phyloP scores from a whole-genome alignment of 2,888 invertebrate species.

The Apomyelois bistriatella region DNA sequence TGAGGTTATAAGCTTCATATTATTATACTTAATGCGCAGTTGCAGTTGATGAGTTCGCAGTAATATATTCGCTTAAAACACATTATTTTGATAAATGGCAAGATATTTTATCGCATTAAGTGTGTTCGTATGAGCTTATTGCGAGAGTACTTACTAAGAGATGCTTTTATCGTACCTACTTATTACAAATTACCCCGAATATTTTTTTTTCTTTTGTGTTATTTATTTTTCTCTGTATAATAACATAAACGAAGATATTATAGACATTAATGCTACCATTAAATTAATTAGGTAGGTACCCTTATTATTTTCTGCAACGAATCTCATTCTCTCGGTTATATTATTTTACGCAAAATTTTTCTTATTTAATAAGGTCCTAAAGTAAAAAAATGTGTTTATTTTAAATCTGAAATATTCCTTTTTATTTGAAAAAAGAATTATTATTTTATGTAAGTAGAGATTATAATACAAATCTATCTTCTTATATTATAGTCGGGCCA shows the following conservation, averaged over 20 bases:
- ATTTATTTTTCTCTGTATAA: background rate
- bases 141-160: background rate
- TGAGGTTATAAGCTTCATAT: slow-evolving; percentile 5
- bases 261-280: too few relatives aligned
- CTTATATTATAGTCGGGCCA: too few relatives aligned
- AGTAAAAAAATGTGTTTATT: too few relatives aligned
- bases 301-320: too few relatives aligned
- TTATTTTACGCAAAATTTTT: too few relatives aligned
- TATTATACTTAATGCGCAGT: slow-evolving; percentile 8
- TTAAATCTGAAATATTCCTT: too few relatives aligned
- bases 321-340: too few relatives aligned
- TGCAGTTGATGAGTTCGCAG: background rate
- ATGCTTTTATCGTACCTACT: background rate
- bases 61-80: slow-evolving; percentile 4
- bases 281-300: too few relatives aligned
- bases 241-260: background rate
- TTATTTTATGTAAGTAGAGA: too few relatives aligned
- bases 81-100: slow-evolving; percentile 8
- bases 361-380: too few relatives aligned
- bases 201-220: background rate
- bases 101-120: slow-evolving; percentile 4
- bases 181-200: background rate
- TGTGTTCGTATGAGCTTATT: background rate
- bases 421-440: too few relatives aligned
- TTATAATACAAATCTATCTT: too few relatives aligned